Conservation (phyloP, 2,888 invertebrate species). For the Phania funesta region DNA sequence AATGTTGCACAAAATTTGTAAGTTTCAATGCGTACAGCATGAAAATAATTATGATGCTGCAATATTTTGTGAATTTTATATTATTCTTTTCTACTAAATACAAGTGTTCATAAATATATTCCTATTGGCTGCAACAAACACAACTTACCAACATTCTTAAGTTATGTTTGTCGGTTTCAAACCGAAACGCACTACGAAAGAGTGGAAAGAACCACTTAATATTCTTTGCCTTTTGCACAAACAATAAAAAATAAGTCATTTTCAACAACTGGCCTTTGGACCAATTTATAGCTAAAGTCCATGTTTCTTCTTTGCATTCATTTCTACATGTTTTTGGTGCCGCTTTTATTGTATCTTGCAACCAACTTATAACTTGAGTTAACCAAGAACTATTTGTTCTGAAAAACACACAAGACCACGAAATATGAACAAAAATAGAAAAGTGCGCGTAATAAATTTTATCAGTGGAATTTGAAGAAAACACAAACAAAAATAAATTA, state of each 20-base stretch:
- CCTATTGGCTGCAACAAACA: no score
- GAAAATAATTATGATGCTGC: no score
- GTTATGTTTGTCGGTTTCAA: no score
- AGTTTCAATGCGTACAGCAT: no score
- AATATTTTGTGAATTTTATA: no score
- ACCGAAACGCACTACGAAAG: background rate
- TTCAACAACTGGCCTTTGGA: conserved; percentile 45
- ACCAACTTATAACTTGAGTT: conserved; percentile 8
- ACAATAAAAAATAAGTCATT: conserved; percentile 38
- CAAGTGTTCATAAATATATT: no score
- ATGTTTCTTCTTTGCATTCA: conserved; percentile 40
- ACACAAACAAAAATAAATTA: background rate
- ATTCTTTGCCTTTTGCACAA: conserved; percentile 26
- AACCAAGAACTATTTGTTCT: background rate
- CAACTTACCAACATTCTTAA: no score
- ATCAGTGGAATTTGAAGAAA: conserved; percentile 2
- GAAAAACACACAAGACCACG: background rate
- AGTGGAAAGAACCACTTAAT: conserved; percentile 26
- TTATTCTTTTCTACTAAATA: no score
- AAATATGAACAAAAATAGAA: background rate
- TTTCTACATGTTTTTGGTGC: conserved; percentile 15
- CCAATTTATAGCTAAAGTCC: conserved; percentile 57
- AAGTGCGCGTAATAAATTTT: background rate
- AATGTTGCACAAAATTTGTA: no score
- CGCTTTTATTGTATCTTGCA: background rate